Evolutionary conservation across 2,113 vertebrate genomes (phyloP).

Genomic region (Syngnathus floridae): DNA sequence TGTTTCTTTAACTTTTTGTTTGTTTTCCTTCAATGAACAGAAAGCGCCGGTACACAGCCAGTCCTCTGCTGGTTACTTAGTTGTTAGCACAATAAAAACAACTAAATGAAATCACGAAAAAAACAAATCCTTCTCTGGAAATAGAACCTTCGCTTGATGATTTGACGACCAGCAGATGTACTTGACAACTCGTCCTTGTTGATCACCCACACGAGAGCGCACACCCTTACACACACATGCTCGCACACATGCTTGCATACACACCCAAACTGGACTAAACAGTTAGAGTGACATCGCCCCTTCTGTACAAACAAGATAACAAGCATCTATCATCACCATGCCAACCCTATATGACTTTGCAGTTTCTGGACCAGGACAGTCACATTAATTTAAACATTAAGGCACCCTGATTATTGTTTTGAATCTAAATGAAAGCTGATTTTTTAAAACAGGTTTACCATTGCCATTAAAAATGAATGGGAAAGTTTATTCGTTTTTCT

Average conservation of each 20-base stretch:
- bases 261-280: neutral
- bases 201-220: neutral
- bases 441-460: neutral
- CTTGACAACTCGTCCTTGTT: neutral
- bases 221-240: neutral
- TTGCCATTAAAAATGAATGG: too few species aligned
- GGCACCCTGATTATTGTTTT: neutral
- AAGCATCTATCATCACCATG: slow-evolving; percentile 18
- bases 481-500: too few species aligned
- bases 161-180: neutral
- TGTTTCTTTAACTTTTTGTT: neutral
- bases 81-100: too few species aligned
- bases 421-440: neutral
- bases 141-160: neutral
- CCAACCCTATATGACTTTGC: slow-evolving; percentile 38
- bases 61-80: too few species aligned
- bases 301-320: slow-evolving; percentile 54
- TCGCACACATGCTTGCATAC: neutral
- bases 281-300: slow-evolving; percentile 31
- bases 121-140: neutral
- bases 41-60: too few species aligned
- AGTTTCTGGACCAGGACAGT: slow-evolving; percentile 16
- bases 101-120: too few species aligned
- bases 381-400: slow-evolving; percentile 2
- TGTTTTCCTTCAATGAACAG: neutral